Base-by-base conservation (phyloP, 2,113 vertebrate species). In the Zosterops lateralis region DNA sequence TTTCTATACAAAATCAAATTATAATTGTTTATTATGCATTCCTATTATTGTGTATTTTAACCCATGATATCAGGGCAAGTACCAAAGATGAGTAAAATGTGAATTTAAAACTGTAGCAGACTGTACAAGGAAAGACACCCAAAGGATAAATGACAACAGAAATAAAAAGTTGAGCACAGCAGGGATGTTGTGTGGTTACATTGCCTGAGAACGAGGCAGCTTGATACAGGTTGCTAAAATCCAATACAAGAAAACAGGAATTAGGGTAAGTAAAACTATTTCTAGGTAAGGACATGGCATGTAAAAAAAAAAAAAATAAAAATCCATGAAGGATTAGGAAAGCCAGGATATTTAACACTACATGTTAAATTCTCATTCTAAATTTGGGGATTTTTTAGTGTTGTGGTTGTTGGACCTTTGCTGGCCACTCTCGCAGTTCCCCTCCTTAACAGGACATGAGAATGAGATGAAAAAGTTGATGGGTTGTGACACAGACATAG, bases 331-430 rank as follows among this genome's bases (percentile, higher is more conserved):
- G 11, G 22, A 36, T 73, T 81, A 58, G 51, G 29, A 91, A 89
- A 77, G 3, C 9, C 36, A 44, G 50, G 18, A 45, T 25, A 44
- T 17, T 31, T 60, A 91, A 38, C 3, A 31, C 2, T 42, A 18
- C 21, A 5, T 40, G 7, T 42, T 36, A 50, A 71, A 62, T 14
- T 70, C 17, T 36, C 15, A 17, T 32, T 38, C 4, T 44, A n/a
- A 72, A 48, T 65, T 34, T 17, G 4, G 20, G 4, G 5, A 0
- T 1, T 7, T 48, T 84, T 54, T 60, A 22, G 12, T 1, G 0
- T 18, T 56, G 36, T 60, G 32, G 10, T 53, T 32, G 26, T 10
- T 67, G 64, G 42, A 75, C 4, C 7, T 83, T 78, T n/a, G 7
- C 10, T 53, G 51, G 22, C 5, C 6, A 2, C 16, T 61, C 12